Percentiles rank a stretch among this genome's conserved stretches.
Conservation (phyloP, 1,140 invertebrate species). For the Archivesica marissinica region DNA sequence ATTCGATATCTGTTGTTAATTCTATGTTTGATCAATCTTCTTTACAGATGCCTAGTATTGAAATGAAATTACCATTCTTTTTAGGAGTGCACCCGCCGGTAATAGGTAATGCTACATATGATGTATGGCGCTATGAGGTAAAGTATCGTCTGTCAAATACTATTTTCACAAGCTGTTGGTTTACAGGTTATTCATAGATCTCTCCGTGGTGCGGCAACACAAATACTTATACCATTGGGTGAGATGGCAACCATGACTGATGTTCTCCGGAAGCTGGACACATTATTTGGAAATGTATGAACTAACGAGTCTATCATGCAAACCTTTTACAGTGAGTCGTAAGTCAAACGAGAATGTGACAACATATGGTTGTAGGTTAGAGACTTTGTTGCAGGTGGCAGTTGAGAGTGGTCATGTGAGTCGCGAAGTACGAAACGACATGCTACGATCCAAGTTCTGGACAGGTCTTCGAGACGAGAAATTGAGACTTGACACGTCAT, state of each 20-base stretch:
- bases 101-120: too few species aligned
- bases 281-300: background rate
- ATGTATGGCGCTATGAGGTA: too few species aligned
- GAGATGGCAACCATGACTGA: background rate
- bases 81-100: too few species aligned
- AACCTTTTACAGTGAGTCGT: slow-evolving; percentile 4
- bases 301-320: background rate
- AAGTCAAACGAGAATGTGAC: background rate
- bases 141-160: too few species aligned
- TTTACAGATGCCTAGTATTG: too few species aligned
- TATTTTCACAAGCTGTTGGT: too few species aligned
- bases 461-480: slow-evolving; percentile 14
- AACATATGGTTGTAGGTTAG: background rate
- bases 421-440: slow-evolving; percentile 18
- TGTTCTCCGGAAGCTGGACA: background rate
- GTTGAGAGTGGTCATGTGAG: background rate
- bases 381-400: background rate
- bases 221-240: background rate
- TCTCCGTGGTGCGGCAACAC: background rate
- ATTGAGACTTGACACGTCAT: slow-evolving; percentile 3
- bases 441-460: slow-evolving; percentile 26
- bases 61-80: too few species aligned
- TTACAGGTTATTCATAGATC: too few species aligned
- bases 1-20: too few species aligned
- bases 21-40: too few species aligned